Conservation (phyloP, 2,888 invertebrate genomes). For the Troglohyphantes excavatus region DNA sequence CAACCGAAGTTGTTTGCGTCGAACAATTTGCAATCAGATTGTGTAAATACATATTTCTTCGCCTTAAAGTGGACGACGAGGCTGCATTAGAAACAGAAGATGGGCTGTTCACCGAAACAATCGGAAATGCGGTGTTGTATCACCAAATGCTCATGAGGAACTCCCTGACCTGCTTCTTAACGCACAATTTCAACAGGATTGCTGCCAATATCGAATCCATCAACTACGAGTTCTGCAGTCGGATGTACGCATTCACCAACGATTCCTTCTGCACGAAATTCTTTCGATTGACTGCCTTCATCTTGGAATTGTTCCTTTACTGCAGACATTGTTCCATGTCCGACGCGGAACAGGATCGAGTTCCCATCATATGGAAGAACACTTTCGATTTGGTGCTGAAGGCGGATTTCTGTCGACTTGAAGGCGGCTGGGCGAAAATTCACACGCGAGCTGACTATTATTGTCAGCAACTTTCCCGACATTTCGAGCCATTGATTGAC, state of each 20-base stretch:
- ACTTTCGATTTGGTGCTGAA: neutral
- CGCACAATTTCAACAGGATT: neutral
- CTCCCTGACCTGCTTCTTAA: neutral
- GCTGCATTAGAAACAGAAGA: no score
- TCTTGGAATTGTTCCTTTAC: neutral
- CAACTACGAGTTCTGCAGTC: slow-evolving; percentile 1
- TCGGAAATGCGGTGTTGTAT: neutral
- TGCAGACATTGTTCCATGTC: neutral
- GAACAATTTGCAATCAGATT: no score
- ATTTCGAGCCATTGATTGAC: neutral
- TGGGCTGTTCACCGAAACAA: neutral
- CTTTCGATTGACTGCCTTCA: neutral
- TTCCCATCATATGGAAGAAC: neutral
- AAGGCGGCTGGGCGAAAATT: neutral
- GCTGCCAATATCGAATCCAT: neutral
- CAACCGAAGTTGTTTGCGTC: no score
- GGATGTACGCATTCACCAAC: neutral
- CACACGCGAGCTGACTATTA: neutral
- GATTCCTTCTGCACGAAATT: neutral
- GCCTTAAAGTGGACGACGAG: no score
- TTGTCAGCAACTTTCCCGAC: neutral
- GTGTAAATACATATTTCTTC: no score
- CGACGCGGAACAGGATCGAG: neutral
- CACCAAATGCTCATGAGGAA: neutral
- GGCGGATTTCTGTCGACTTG: neutral